Evolutionary conservation across 2,888 invertebrate genomes (phyloP).

Genomic region (Spodoptera exigua): DNA sequence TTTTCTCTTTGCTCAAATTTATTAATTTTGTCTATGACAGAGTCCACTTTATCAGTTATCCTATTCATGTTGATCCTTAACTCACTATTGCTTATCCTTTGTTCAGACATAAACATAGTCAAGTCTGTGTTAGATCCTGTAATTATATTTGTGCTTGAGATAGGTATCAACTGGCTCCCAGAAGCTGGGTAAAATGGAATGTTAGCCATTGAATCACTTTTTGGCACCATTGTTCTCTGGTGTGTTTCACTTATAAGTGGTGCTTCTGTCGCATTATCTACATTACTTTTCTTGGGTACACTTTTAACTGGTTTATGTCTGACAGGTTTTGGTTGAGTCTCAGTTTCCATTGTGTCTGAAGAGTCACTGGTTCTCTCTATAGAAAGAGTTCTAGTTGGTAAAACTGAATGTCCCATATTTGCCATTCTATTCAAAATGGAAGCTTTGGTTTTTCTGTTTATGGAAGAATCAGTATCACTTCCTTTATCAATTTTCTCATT

Average conservation of each 20-base stretch:
- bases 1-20: slow-evolving; percentile 56
- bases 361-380: slow-evolving; percentile 75
- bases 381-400: slow-evolving; percentile 67
- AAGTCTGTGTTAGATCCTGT: slow-evolving; percentile 64
- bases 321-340: slow-evolving; percentile 62
- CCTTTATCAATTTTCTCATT: slow-evolving; percentile 60
- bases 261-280: slow-evolving; percentile 60
- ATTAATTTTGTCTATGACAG: slow-evolving; percentile 71
- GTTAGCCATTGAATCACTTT: slow-evolving; percentile 53
- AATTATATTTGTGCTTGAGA: slow-evolving; percentile 62
- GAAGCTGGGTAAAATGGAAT: slow-evolving; percentile 53
- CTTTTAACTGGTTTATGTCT: slow-evolving; percentile 74
- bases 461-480: slow-evolving; percentile 80
- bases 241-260: slow-evolving; percentile 59
- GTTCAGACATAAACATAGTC: slow-evolving; percentile 76
- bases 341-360: slow-evolving; percentile 73
- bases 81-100: slow-evolving; percentile 81
- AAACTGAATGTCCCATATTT: slow-evolving; percentile 81
- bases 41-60: slow-evolving; percentile 78
- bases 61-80: slow-evolving; percentile 80
- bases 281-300: slow-evolving; percentile 60
- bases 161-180: slow-evolving; percentile 70
- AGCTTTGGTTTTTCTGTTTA: slow-evolving; percentile 77
- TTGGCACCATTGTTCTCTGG: slow-evolving; percentile 53
- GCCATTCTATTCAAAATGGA: slow-evolving; percentile 83